Base-by-base conservation (phyloP, 1,140 invertebrate species). In the Delia radicum region DNA sequence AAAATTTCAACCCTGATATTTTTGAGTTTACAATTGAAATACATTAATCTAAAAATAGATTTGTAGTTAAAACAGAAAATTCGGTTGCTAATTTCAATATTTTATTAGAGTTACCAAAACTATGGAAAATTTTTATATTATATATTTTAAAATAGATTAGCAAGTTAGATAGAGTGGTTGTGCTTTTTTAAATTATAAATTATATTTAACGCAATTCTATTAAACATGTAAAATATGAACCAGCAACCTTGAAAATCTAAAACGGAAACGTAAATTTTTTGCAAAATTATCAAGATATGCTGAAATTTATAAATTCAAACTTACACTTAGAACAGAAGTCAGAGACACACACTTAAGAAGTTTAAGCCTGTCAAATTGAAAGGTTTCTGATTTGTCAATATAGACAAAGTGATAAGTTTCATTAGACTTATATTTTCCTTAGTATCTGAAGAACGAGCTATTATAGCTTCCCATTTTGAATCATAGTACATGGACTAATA, bases 301-400 rank as follows among this genome's bases (percentile, higher is more conserved):
- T 67, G 24, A 75, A 27, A 3, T 29, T 31, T 10, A 28, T 61
- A 0, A 62, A 8, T 31, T 3, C 21, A n/a, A 55, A 55, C 5
- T 24, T 18, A 62, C 24, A 46, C 62, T 74, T 55, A 77, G 18
- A 2, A 71, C 73, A 31, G 65, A 48, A 3, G 27, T 31, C 28
- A 71, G 62, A 12, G 76, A 77, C n/a, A 77, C n/a, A 77, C 65
- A 29, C 31, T 72, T 31, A 77, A 77, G 69, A 74, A 77, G 7
- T 77, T 77, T 6, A 77, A 63, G 4, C 73, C 76, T 2, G 76
- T 74, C 13, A 77, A 62, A 24, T 31, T 18, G 74, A 77, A 71
- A 55, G 76, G 73, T 31, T 74, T 69, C 10, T 48, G 63, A 46
- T 37, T 77, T 0, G 73, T 77, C 3, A 21, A 62, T 24, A 77